Percentiles rank a stretch among this genome's conserved stretches.
These are phyloP conservation scores for Campoplex nolae DNA, from an alignment of 2,888 invertebrate species.

Conservation along the genomic window DNA sequence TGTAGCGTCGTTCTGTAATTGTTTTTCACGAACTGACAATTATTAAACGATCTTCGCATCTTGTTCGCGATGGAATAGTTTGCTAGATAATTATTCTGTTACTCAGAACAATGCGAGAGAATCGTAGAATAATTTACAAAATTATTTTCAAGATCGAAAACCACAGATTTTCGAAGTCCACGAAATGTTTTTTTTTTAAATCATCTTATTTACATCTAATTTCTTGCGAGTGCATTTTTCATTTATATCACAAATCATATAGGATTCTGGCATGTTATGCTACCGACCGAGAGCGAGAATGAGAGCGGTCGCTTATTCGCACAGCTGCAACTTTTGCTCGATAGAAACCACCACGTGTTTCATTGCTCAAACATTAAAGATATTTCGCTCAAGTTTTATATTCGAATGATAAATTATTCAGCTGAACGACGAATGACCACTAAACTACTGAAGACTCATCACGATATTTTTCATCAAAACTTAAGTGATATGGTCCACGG, in stretches of 20 bases:
- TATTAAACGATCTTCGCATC: neutral
- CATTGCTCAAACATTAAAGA: neutral
- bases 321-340: slow-evolving; percentile 54
- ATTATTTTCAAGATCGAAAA: neutral
- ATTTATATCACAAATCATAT: neutral
- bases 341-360: slow-evolving; percentile 64
- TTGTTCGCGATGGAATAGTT: slow-evolving; percentile 1
- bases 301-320: slow-evolving; percentile 33
- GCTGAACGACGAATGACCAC: neutral
- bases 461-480: neutral
- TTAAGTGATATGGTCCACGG: neutral
- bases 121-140: neutral
- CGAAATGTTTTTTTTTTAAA: neutral
- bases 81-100: neutral
- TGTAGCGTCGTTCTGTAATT: slow-evolving; percentile 27
- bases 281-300: slow-evolving; percentile 58
- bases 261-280: slow-evolving; percentile 21
- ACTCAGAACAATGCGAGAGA: neutral
- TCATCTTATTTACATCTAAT: too few relatives aligned
- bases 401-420: neutral
- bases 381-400: neutral
- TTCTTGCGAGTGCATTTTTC: too few relatives aligned
- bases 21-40: slow-evolving; percentile 9
- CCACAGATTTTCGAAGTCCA: neutral
- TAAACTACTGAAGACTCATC: neutral